A percentile compares a stretch with the other conserved stretches of the same genome.
phyloP scores from a whole-genome alignment of 2,888 invertebrate genomes.

The Nowickia ferox region DNA sequence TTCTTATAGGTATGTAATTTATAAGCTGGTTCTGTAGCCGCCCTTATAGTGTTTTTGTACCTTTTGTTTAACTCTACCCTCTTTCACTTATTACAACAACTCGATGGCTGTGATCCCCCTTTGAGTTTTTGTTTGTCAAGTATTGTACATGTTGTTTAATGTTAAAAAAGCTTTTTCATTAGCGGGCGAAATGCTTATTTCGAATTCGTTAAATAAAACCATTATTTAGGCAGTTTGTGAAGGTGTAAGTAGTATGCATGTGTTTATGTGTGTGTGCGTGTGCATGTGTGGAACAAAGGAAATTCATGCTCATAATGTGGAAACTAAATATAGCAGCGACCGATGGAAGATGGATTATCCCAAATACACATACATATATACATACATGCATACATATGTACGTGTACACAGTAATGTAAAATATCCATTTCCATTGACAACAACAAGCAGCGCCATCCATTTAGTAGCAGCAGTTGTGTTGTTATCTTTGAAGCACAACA shows the following conservation, averaged over 20 bases:
- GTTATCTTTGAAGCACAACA: constrained; percentile 41
- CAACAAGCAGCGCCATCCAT: constrained; percentile 27
- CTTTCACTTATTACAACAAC: constrained; percentile 7
- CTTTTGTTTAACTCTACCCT: constrained; percentile 41
- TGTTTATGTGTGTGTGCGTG: not conserved
- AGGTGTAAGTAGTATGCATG: constrained; percentile 20
- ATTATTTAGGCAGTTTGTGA: constrained; percentile 17
- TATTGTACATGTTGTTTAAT: not conserved
- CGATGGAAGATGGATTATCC: constrained; percentile 56
- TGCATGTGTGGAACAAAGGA: constrained; percentile 47
- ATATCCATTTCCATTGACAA: constrained; percentile 49
- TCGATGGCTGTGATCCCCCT: constrained; percentile 67
- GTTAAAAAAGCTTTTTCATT: not conserved
- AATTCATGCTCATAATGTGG: constrained; percentile 46
- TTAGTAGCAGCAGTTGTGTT: constrained; percentile 43
- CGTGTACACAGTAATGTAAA: constrained; percentile 7
- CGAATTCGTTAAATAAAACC: constrained; percentile 28
- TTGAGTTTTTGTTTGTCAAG: constrained; percentile 40
- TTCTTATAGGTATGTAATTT: not conserved
- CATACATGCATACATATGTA: not conserved
- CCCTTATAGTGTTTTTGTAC: constrained; percentile 4
- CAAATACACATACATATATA: constrained; percentile 11
- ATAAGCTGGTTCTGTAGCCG: constrained; percentile 4
- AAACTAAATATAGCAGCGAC: constrained; percentile 33
- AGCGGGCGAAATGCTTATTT: constrained; percentile 39